These are phyloP conservation scores for Eumacrocentrus americanus DNA, from an alignment of 2,888 invertebrate species.

Conservation along the genomic window DNA sequence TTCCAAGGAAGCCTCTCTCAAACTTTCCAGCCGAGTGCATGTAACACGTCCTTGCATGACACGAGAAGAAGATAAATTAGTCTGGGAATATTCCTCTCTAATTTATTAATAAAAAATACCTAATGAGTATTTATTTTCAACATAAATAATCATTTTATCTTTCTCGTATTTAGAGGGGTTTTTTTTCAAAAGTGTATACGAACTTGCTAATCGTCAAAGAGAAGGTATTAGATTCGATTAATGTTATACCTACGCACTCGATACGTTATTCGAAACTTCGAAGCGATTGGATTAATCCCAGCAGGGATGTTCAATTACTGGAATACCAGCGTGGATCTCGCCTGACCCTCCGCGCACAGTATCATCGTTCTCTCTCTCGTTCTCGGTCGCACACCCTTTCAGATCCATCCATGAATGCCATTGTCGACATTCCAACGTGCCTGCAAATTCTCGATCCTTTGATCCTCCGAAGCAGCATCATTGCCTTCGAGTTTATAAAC, in stretches of 20 bases:
- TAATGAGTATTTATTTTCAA: too few relatives aligned
- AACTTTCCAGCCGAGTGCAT: too few relatives aligned
- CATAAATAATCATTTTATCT: too few relatives aligned
- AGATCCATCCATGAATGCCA: background rate
- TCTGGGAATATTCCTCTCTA: too few relatives aligned
- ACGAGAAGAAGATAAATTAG: too few relatives aligned
- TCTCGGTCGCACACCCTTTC: background rate
- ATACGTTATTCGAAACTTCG: background rate
- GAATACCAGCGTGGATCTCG: background rate
- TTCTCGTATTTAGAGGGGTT: too few relatives aligned
- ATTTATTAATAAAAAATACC: too few relatives aligned
- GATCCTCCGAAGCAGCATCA: background rate
- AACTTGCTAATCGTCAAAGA: background rate
- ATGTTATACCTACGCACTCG: background rate
- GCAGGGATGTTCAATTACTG: background rate
- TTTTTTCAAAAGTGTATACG: too few relatives aligned
- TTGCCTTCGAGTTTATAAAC: background rate
- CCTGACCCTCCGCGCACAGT: too few relatives aligned
- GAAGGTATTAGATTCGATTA: too few relatives aligned
- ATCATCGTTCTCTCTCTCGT: background rate
- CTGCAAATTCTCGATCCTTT: background rate
- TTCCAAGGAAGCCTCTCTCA: too few relatives aligned
- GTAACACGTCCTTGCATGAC: too few relatives aligned
- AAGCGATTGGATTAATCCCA: background rate
- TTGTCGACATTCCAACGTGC: background rate